Evolutionary conservation across 2,888 invertebrate genomes (phyloP), one percentile per base, ranked within the genome.

Genomic region (Agrilus cyanescens): DNA sequence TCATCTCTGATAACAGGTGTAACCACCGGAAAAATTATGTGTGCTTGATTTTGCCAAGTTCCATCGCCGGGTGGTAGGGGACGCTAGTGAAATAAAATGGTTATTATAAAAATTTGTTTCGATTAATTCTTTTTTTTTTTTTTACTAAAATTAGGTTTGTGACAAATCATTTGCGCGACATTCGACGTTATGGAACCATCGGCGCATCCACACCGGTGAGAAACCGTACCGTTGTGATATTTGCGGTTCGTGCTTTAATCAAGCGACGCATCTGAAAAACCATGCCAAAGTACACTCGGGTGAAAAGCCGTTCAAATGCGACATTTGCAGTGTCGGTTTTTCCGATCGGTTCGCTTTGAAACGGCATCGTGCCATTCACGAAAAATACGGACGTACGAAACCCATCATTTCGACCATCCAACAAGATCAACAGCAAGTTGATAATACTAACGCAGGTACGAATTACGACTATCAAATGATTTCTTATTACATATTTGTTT

Each of bases 161-260:
- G 87, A 88, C 61, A 89, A 89, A 66, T 86, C 86, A 25, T 88
- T 89, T 62, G 88, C 88, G 34, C 74, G 88, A 50, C 88, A 88
- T 63, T 87, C 87, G 6, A 89, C 88, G 0, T 67, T 89, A 44
- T 89, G 88, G 88, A 89, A 88, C 66, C 88, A 89, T 61, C 74
- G 88, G 18, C 77, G 88, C 50, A 89, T 89, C 53, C 88, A 89
- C 60, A 88, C 88, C 0, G 88, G 88, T 13, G 84, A 85, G 70
- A 88, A 88, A 60, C 88, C 88, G 1, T 87, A 86, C 56, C 82
- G 86, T 61, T 88, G 88, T 64, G 85, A 85, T 52, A 85, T 83
- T 41, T 89, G 88, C 61, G 86, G 87, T n/a, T 86, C 85, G 16
- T 87, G 87, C 43, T 89, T 89, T 63, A 88, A 87, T 62, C 88